Evolutionary conservation across 2,888 invertebrate species (phyloP), one percentile per base, ranked within the genome.

Genomic region (Ennomos erosarius): DNA sequence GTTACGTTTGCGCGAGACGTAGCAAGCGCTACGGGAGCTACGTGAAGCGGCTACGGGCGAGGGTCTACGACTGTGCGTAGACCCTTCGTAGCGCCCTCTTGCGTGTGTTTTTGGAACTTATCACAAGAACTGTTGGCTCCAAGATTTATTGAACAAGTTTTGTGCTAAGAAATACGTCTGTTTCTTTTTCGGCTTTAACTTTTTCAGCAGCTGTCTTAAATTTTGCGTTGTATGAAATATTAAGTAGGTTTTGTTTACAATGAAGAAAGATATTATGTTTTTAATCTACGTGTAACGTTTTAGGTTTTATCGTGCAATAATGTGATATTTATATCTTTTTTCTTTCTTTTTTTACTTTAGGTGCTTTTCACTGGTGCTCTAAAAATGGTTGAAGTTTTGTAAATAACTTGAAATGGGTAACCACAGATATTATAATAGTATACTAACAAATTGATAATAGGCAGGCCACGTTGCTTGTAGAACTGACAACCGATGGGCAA

Each of bases 41-140:
- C 78, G 78, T 77, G 62, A 55, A 55, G 67, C 70, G 64, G 71
- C 77, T 67, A 60, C 70, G 71, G 69, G 66, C 59, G 71, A 67
- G 68, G 55, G 47, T 65, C 71, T 74, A 75, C 76, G 76, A 79
- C 78, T 79, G 78, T 75, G 74, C 75, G 76, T 74, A 70, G 59
- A 42, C 33, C 42, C 42, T 45, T 44, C 34, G 34, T 48, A 11
- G 34, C 71, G 73, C 73, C 74, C 76, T 70, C 78, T 76, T 8
- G 55, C 67, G 71, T 64, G n/a, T 44, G 61, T 63, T 64, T 67
- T 47, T 44, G 34, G 69, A 75, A 79, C 67, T 71, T 74, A 67
- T 62, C 67, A 60, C 62, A 26, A 26, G 62, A 66, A 62, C 55
- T 63, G 61, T 69, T 53, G 54, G 60, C 54, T 62, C 61, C 49